phyloP scores from a whole-genome alignment of 2,113 vertebrate genomes.

The Saimiri boliviensis region DNA sequence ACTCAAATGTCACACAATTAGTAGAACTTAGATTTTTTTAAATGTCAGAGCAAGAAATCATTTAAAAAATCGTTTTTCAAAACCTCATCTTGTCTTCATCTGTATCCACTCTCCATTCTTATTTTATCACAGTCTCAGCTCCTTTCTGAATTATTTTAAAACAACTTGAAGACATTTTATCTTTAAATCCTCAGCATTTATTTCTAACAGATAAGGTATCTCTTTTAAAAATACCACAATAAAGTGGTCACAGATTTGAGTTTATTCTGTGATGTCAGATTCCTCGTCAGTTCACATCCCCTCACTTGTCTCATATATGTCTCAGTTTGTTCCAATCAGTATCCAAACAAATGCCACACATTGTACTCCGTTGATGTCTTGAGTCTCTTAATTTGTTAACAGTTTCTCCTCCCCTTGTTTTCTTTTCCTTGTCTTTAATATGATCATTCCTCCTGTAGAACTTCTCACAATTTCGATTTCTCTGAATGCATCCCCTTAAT shows the following conservation, averaged over 20 bases:
- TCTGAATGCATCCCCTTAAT: not conserved
- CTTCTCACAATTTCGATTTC: not conserved
- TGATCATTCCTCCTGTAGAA: not conserved
- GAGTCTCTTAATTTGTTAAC: not conserved
- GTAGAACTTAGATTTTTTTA: not conserved
- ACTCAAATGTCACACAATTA: not conserved
- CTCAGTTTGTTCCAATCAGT: not conserved
- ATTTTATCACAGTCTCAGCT: not conserved
- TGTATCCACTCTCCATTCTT: not conserved
- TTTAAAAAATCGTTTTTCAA: not conserved
- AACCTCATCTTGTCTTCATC: not conserved
- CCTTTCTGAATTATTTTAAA: conserved; percentile 34
- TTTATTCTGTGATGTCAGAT: not conserved
- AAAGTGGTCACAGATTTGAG: not conserved
- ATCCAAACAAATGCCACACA: not conserved
- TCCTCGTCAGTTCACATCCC: not conserved
- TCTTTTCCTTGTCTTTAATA: not conserved
- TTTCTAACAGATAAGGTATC: not conserved
- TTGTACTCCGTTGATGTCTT: not conserved
- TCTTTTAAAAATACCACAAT: not conserved
- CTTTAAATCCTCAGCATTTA: conserved; percentile 3
- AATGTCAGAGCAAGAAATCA: not conserved
- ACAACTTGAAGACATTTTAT: not conserved
- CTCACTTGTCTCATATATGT: not conserved
- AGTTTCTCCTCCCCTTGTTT: not conserved